Evolutionary conservation across 2,797 vertebrate species (phyloP), one percentile per base, ranked within the genome.

Genomic region (Carduelis carduelis): DNA sequence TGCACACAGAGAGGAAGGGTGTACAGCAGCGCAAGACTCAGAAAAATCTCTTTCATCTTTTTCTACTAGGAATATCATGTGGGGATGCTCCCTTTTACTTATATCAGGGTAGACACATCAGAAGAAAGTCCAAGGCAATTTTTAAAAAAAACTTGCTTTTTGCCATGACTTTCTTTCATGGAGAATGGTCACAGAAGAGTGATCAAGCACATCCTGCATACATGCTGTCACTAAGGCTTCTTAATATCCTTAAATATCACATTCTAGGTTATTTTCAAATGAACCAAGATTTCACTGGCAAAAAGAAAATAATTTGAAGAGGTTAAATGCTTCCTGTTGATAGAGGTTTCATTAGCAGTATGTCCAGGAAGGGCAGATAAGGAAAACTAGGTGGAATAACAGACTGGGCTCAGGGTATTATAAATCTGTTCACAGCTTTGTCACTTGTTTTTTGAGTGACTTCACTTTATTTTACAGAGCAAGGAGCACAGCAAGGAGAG

Each of bases 181-280:
- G 6, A 75, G 7, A 63, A 5, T 46, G 39, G 39, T 30, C 4
- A 3, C 19, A 69, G 50, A 88, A 83, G 39, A 63, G 20, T 27
- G 23, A 78, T 23, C 72, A 74, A 86, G 43, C 21, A 81, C 23
- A 70, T 21, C 20, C 0, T 20, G 50, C 39, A 83, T 5, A 21
- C 22, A 17, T 0, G 2, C 12, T 47, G 19, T 14, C 90, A 41
- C 47, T 91, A 65, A 72, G 43, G 59, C 76, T 68, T 72, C 34
- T 87, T 69, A 78, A 24, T 43, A 88, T 34, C 61, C 37, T 53
- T 34, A 75, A 90, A 72, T 35, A 78, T 8, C 20, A 60, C 43
- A 83, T 65, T 83, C 16, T 72, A 81, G 23, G 32, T 75, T 78
- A 78, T 63, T 78, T 89, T 71, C 50, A 78, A 55, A 68, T 30